Percentiles rank a stretch among this genome's conserved stretches.
Conservation (phyloP, 2,888 invertebrate genomes). For the Rutpela maculata region DNA sequence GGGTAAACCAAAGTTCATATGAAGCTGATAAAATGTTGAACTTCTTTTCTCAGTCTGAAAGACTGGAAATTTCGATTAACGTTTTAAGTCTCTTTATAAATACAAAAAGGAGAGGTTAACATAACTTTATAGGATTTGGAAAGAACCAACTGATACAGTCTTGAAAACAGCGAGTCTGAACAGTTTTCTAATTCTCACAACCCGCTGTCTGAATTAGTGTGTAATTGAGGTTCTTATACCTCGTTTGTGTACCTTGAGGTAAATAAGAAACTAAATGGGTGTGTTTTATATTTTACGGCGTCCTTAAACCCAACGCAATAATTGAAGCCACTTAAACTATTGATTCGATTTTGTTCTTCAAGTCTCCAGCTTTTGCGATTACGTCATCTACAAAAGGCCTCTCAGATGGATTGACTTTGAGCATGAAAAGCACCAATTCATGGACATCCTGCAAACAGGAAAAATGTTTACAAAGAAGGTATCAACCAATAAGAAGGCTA, state of each 20-base stretch:
- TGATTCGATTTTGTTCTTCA: slow-evolving; percentile 77
- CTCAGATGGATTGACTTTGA: slow-evolving; percentile 85
- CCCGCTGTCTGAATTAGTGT: not conserved
- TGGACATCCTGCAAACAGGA: slow-evolving; percentile 79
- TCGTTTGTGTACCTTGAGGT: not conserved
- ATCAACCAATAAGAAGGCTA: no score
- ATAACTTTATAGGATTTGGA: no score
- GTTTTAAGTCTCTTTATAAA: no score
- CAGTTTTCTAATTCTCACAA: no score
- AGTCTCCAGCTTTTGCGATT: slow-evolving; percentile 79
- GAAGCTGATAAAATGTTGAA: no score
- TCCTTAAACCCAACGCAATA: not conserved
- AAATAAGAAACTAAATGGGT: not conserved
- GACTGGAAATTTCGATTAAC: no score
- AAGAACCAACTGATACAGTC: no score
- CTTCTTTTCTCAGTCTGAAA: no score
- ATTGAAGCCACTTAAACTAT: slow-evolving; percentile 72
- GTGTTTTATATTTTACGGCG: not conserved
- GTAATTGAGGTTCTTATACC: not conserved
- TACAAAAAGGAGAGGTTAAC: no score
- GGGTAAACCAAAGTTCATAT: no score
- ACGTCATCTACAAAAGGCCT: slow-evolving; percentile 86
- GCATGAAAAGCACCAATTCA: slow-evolving; percentile 81
- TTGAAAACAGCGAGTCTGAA: no score
- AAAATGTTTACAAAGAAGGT: not conserved